A percentile compares a stretch with the other conserved stretches of the same genome.
phyloP scores from a whole-genome alignment of 2,113 vertebrate species.

The Phycodurus eques region DNA sequence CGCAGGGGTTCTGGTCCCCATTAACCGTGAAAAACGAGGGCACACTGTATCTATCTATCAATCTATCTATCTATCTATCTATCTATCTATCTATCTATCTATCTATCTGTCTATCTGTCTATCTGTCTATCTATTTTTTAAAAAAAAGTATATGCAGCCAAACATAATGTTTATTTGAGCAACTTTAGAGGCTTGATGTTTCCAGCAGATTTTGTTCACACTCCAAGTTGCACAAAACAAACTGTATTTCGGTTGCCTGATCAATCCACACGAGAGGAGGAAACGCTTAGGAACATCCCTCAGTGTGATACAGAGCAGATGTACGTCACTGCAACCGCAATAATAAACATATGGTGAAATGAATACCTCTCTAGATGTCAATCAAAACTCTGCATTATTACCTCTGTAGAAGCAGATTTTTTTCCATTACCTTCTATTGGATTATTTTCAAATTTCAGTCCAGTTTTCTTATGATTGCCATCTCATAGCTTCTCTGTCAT shows the following conservation, averaged over 20 bases:
- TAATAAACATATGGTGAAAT: background rate
- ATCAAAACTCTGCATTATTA: constrained; percentile 1
- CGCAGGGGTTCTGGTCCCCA: no score
- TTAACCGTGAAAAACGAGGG: no score
- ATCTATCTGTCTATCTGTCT: no score
- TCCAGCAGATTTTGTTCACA: background rate
- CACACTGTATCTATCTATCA: no score
- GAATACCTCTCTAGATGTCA: background rate
- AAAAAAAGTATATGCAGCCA: no score
- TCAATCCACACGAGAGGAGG: background rate
- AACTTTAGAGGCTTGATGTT: background rate
- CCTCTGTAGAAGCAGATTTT: background rate
- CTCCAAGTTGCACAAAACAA: background rate
- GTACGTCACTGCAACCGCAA: background rate
- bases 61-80: no score
- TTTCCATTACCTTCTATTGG: background rate
- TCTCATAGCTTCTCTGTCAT: constrained; percentile 12
- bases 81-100: no score
- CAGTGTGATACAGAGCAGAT: background rate
- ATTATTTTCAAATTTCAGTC: constrained; percentile 8
- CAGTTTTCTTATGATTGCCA: constrained; percentile 2
- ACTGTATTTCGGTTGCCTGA: background rate
- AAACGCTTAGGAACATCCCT: background rate
- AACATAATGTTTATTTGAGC: background rate
- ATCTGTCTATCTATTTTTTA: no score